phyloP scores from a whole-genome alignment of 1,140 invertebrate species.

The Drosophila burlai region DNA sequence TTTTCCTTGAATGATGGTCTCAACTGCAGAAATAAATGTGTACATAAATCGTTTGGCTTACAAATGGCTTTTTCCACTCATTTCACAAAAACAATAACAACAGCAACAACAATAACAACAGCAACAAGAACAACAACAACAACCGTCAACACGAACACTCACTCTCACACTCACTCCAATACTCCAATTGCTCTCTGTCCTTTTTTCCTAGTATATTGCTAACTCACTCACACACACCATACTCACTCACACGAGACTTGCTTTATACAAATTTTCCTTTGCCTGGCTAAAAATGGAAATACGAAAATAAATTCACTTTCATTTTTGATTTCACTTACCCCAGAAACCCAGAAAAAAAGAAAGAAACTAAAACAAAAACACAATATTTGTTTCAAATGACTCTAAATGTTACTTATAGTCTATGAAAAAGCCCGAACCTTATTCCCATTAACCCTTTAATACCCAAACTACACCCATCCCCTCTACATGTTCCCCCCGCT shows the following conservation, averaged over 20 bases:
- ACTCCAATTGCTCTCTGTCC: conserved; percentile 63
- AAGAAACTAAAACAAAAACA: conserved; percentile 17
- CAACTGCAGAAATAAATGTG: conserved; percentile 79
- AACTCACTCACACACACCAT: conserved; percentile 38
- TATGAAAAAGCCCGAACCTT: not conserved
- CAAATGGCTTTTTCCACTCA: conserved; percentile 82
- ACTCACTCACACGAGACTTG: conserved; percentile 42
- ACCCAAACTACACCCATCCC: not conserved
- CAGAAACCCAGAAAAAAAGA: conserved; percentile 21
- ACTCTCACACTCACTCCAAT: conserved; percentile 12
- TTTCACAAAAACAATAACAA: conserved; percentile 72
- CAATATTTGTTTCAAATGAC: conserved; percentile 33
- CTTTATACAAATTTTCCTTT: conserved; percentile 61
- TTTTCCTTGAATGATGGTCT: conserved; percentile 84
- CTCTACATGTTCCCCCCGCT: not conserved
- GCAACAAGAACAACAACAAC: conserved; percentile 33
- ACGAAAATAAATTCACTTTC: conserved; percentile 87
- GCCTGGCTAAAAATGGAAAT: conserved; percentile 55
- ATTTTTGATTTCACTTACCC: conserved; percentile 52
- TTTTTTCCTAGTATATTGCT: conserved; percentile 44
- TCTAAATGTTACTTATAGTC: conserved; percentile 47
- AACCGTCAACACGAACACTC: conserved; percentile 47
- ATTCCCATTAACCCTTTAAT: not conserved
- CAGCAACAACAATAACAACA: conserved; percentile 22
- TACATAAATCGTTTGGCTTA: conserved; percentile 81